phyloP scores from a whole-genome alignment of 2,113 vertebrate genomes.

The Nibea coibor region DNA sequence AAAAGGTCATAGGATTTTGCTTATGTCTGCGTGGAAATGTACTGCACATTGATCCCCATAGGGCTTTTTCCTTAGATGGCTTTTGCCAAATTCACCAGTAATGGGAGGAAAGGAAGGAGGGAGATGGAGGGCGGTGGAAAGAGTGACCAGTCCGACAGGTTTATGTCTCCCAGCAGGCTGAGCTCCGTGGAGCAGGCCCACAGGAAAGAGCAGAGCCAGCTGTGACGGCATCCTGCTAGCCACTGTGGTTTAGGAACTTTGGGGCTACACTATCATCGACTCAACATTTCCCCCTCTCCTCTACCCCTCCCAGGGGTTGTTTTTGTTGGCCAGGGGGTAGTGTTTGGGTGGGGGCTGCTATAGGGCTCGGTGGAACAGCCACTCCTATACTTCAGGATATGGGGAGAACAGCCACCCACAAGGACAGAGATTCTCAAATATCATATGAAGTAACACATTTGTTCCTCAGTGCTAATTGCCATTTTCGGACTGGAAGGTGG shows the following conservation, averaged over 20 bases:
- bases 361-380: slow-evolving; percentile 61
- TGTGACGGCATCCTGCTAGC: slow-evolving; percentile 82
- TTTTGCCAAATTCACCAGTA: slow-evolving; percentile 82
- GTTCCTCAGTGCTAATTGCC: slow-evolving; percentile 78
- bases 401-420: slow-evolving; percentile 72
- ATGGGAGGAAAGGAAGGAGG: slow-evolving; percentile 80
- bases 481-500: slow-evolving; percentile 73
- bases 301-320: slow-evolving; percentile 80
- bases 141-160: slow-evolving; percentile 85
- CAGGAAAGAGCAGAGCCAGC: slow-evolving; percentile 83
- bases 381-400: slow-evolving; percentile 71
- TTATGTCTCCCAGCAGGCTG: slow-evolving; percentile 82
- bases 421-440: slow-evolving; percentile 77
- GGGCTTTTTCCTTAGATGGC: slow-evolving; percentile 76
- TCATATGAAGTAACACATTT: slow-evolving; percentile 75
- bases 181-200: slow-evolving; percentile 73
- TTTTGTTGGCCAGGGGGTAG: slow-evolving; percentile 81
- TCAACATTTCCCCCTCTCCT: slow-evolving; percentile 73
- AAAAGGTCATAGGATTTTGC: slow-evolving; percentile 73
- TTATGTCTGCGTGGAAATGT: slow-evolving; percentile 83
- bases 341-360: slow-evolving; percentile 77
- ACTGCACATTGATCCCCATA: slow-evolving; percentile 80
- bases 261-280: slow-evolving; percentile 74
- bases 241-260: slow-evolving; percentile 79
- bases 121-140: slow-evolving; percentile 83